Evolutionary conservation across 2,797 vertebrate genomes (phyloP).

Genomic region (Chlorospingus semifuscus): DNA sequence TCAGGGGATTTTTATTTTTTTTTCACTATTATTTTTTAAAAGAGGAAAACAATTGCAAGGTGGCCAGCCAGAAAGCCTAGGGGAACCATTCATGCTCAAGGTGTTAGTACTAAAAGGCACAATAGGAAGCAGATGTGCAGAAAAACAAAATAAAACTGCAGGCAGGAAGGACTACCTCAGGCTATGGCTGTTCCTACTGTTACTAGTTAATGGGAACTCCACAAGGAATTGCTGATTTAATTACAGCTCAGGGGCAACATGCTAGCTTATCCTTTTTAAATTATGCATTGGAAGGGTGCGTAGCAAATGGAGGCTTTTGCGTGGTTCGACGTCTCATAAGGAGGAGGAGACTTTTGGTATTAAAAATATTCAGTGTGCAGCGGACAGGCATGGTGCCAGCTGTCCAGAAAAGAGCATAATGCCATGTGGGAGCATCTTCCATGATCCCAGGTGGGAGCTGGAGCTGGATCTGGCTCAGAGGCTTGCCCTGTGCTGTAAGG

Average conservation of each 20-base stretch:
- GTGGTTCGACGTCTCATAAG: background rate
- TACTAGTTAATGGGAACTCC: constrained; percentile 8
- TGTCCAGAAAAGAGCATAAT: background rate
- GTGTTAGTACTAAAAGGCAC: constrained; percentile 45
- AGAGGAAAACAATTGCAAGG: constrained; percentile 18
- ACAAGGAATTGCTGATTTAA: background rate
- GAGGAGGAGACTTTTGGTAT: background rate
- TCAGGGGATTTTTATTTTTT: background rate
- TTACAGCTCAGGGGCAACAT: background rate
- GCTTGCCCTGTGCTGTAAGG: background rate
- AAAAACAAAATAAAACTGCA: constrained; percentile 26
- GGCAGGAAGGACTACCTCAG: constrained; percentile 9
- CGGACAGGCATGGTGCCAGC: background rate
- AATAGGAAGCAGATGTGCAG: constrained; percentile 64
- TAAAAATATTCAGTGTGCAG: background rate
- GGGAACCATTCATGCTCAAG: constrained; percentile 18
- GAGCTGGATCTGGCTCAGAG: background rate
- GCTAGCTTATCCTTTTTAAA: background rate
- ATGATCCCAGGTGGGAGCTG: background rate
- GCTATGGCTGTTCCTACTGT: constrained; percentile 3
- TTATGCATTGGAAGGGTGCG: background rate
- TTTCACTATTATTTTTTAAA: background rate
- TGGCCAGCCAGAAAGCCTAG: constrained; percentile 35
- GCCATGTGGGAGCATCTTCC: rapidly evolving
- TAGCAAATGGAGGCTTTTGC: background rate